Percentiles rank a stretch among this genome's conserved stretches.
phyloP scores from a whole-genome alignment of 2,113 vertebrate genomes.

The Plecturocebus donacophilus region DNA sequence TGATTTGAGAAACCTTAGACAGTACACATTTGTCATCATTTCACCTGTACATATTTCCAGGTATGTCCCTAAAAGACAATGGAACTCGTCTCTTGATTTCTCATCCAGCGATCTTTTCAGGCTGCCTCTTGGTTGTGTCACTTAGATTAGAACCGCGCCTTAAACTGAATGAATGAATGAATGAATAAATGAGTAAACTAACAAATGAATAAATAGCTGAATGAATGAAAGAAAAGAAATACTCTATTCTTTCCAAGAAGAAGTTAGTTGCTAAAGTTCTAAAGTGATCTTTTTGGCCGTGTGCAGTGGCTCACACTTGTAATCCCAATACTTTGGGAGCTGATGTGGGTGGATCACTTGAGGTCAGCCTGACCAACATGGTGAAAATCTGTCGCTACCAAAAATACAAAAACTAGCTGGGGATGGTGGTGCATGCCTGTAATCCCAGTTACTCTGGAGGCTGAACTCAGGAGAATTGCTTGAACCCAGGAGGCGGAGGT shows the following conservation, averaged over 20 bases:
- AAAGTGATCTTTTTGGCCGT: not conserved
- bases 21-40: not conserved
- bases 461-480: too few relatives aligned
- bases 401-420: too few relatives aligned
- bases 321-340: too few relatives aligned
- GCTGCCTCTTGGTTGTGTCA: not conserved
- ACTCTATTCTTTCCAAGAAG: slow-evolving; percentile 24
- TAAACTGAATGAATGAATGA: not conserved
- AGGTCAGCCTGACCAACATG: too few relatives aligned
- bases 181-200: not conserved
- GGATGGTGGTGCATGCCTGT: too few relatives aligned
- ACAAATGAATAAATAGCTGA: not conserved
- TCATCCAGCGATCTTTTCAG: not conserved
- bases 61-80: not conserved
- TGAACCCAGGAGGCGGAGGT: too few relatives aligned
- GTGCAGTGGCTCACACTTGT: too few relatives aligned
- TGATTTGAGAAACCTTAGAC: not conserved
- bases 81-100: not conserved
- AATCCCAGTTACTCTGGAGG: too few relatives aligned
- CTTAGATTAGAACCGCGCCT: not conserved
- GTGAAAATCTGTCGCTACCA: too few relatives aligned
- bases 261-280: slow-evolving; percentile 12
- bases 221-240: not conserved
- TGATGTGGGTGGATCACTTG: too few relatives aligned
- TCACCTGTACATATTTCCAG: not conserved